A percentile compares a stretch with the other conserved stretches of the same genome.
Evolutionary conservation across 23 tunicate species (phyloP).

Genomic region (Styela plicata): DNA sequence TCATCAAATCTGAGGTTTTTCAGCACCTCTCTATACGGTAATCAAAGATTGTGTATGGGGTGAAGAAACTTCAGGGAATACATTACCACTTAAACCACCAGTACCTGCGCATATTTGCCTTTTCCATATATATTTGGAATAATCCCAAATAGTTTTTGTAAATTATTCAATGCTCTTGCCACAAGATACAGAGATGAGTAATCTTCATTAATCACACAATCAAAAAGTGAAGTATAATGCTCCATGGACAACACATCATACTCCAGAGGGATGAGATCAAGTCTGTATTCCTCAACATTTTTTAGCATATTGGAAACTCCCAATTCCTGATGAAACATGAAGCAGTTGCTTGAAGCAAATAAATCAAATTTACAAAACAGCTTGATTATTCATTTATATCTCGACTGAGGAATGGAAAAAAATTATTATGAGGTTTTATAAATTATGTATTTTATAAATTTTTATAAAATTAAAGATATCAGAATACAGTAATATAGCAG

Average conservation of each 20-base stretch:
- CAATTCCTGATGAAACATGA: constrained; percentile 48
- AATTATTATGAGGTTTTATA: no score
- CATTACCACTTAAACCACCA: no score
- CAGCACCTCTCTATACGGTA: no score
- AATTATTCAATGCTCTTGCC: constrained; percentile 53
- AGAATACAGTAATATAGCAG: no score
- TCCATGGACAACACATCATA: constrained; percentile 83
- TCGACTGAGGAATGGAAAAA: no score
- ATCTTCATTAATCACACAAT: constrained; percentile 65
- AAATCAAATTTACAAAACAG: no score
- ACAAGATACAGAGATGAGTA: constrained; percentile 50
- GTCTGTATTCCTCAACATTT: constrained; percentile 69
- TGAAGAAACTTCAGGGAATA: no score
- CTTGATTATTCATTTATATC: no score
- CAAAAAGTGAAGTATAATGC: constrained; percentile 44
- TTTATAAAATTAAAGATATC: no score
- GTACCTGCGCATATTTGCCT: constrained; percentile 67
- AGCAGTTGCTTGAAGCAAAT: background rate
- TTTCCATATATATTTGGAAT: constrained; percentile 77
- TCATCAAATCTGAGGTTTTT: no score
- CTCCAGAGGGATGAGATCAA: constrained; percentile 76
- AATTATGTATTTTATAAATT: no score
- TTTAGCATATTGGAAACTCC: constrained; percentile 61
- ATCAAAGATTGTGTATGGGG: no score
- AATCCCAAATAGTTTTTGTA: constrained; percentile 76